These are phyloP conservation scores for Dioctria rufipes DNA, from an alignment of 2,888 invertebrate species.

Conservation along the genomic window DNA sequence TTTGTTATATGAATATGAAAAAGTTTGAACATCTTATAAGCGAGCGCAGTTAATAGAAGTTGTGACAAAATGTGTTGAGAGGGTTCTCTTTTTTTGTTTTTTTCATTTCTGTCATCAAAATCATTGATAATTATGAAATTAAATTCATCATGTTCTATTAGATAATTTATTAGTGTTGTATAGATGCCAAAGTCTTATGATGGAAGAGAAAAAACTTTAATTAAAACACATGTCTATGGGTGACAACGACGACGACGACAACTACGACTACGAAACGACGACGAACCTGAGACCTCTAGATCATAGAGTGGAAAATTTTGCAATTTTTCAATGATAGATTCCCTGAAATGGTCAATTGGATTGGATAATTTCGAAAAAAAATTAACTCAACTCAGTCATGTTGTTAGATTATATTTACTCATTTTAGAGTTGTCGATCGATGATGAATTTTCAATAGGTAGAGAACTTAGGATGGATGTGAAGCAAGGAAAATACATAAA, in stretches of 20 bases:
- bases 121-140: constrained; percentile 48
- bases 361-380: constrained; percentile 53
- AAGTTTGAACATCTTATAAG: too few species aligned
- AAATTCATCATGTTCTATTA: constrained; percentile 41
- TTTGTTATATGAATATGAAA: background rate
- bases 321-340: constrained; percentile 1
- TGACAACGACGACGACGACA: too few species aligned
- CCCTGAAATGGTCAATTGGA: constrained; percentile 49
- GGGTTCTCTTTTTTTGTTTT: background rate
- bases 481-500: background rate
- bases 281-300: background rate
- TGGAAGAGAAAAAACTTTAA: background rate
- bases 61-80: constrained; percentile 35
- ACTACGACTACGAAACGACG: too few species aligned
- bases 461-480: background rate
- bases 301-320: constrained; percentile 2
- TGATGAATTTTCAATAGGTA: constrained; percentile 22
- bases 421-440: constrained; percentile 14
- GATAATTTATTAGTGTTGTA: constrained; percentile 39
- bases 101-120: constrained; percentile 4
- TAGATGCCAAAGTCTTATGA: constrained; percentile 17
- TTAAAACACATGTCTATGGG: constrained; percentile 37
- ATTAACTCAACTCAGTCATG: constrained; percentile 46
- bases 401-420: constrained; percentile 23
- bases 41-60: background rate